A percentile compares a stretch with the other conserved stretches of the same genome.
These are phyloP conservation scores for Heliocidaris tuberculata DNA, from an alignment of 35 echinoderm and acorn worm genomes.

Conservation along the genomic window DNA sequence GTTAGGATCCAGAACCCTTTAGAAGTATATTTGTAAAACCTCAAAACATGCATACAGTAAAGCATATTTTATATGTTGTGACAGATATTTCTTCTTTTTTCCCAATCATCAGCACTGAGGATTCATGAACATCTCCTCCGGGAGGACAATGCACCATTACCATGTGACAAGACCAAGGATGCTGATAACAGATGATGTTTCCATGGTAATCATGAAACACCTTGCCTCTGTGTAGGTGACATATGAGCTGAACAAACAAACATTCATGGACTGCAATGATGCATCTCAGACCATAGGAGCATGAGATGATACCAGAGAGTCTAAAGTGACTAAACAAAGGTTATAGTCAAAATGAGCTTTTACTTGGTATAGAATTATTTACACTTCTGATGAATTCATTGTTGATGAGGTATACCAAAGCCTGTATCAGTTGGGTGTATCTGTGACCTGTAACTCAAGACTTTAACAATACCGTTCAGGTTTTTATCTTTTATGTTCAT, in stretches of 20 bases:
- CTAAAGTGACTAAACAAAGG: background rate
- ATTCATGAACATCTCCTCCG: constrained; percentile 27
- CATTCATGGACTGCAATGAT: background rate
- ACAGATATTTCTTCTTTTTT: background rate
- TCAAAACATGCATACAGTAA: too few species aligned
- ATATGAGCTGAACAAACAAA: background rate
- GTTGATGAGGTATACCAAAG: background rate
- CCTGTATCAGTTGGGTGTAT: too few species aligned
- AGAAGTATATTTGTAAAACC: too few species aligned
- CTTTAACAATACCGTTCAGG: too few species aligned
- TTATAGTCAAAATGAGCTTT: background rate
- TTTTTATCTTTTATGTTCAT: too few species aligned
- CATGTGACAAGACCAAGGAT: constrained; percentile 7
- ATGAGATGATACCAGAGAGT: background rate
- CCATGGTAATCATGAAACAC: background rate
- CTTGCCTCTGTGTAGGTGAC: background rate
- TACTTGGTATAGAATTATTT: background rate
- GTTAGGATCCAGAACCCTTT: too few species aligned
- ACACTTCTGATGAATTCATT: background rate
- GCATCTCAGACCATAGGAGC: background rate
- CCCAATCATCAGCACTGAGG: background rate
- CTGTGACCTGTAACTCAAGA: too few species aligned
- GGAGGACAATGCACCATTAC: background rate
- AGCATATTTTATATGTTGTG: background rate
- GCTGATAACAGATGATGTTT: constrained; percentile 15